These are phyloP conservation scores for Poecilia wingei DNA, from an alignment of 2,797 vertebrate species.

Conservation along the genomic window DNA sequence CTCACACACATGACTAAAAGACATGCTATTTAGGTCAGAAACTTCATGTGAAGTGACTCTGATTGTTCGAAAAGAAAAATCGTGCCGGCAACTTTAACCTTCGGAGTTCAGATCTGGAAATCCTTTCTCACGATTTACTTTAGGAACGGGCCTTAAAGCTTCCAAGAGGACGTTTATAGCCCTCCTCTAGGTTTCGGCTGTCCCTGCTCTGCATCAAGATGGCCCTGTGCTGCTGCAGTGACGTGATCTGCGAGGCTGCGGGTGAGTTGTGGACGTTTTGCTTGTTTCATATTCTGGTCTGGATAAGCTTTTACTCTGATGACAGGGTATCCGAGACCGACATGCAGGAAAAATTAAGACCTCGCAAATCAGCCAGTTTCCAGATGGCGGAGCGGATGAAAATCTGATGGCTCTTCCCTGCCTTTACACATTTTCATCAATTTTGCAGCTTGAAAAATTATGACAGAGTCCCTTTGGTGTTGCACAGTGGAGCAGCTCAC, in stretches of 20 bases:
- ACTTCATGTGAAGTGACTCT: neutral
- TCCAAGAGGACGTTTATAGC: neutral
- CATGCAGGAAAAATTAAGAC: neutral
- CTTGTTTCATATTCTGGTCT: neutral
- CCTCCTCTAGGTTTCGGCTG: neutral
- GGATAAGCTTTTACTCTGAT: neutral
- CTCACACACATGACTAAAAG: neutral
- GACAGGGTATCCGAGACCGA: neutral
- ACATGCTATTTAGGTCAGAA: too few relatives aligned
- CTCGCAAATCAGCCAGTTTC: neutral
- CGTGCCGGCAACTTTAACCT: neutral
- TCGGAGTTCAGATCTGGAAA: neutral
- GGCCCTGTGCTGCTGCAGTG: neutral
- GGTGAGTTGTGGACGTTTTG: neutral
- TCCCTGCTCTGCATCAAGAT: slow-evolving; percentile 1
- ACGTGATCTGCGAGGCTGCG: neutral
- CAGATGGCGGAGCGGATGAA: neutral
- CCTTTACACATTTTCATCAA: neutral
- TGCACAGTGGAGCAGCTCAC: neutral
- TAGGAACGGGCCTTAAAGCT: neutral
- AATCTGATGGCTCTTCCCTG: neutral
- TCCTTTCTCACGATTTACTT: neutral
- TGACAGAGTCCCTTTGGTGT: neutral
- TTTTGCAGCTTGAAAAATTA: neutral
- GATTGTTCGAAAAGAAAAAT: neutral